Base-by-base conservation (phyloP, 1,140 invertebrate genomes). In the Drosophila rhopaloa region DNA sequence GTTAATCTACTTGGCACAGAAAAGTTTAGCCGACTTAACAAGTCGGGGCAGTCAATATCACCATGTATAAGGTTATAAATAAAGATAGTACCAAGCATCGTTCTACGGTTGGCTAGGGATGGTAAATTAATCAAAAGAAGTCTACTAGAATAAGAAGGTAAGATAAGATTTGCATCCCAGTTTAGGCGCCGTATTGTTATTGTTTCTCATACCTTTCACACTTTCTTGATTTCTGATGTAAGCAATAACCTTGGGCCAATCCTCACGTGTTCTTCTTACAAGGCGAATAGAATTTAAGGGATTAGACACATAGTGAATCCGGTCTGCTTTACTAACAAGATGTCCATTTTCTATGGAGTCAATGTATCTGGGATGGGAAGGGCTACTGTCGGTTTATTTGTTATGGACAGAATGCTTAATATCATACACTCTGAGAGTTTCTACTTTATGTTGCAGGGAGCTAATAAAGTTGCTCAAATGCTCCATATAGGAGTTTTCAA, bases 401-500 rank as follows among this genome's bases (percentile, higher is more conserved):
- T 27, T 38, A 8, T 9, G 13, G 11, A 1, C 0, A 1, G 4
- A 32, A 16, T 14, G 6, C 9, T 1, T 5, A n/a, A 51, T 10
- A 35, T 16, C 8, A 51, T 58, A 76, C 73, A 16, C 35, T 41
- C 1, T 37, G 3, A 76, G 29, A n/a, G 11, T n/a, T 10, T 59
- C 6, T 6, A 76, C 46, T 19, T 66, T 48, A 0, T 24, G 3
- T n/a, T 59, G 27, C 8, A 76, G 29, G 11, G 13, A n/a, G 2
- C n/a, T 43, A 1, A 48, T 11, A n/a, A 66, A 76, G 29, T 46
- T 53, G 11, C 5, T 40, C 13, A 76, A 48, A 9, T 58, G 41
- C 11, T 32, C 10, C 32, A 76, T 27, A 32, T 76, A 76, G 1
- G 29, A 66, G 10, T 76, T 66, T 8, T 76, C 73, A n/a, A 76